Base-by-base conservation (phyloP, 2,888 invertebrate genomes). In the Rhogogaster chlorosoma region DNA sequence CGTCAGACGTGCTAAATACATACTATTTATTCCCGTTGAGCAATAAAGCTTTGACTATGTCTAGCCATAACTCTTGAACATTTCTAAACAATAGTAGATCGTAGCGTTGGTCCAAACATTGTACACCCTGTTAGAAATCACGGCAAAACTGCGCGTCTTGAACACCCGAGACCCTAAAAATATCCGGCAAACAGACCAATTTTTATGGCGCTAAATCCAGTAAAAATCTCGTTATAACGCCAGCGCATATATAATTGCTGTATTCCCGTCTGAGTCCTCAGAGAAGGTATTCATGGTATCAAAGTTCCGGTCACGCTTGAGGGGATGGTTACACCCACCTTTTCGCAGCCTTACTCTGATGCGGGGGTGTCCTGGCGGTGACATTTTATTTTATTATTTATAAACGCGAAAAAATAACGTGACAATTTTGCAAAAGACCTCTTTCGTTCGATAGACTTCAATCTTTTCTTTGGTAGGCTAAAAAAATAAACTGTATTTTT, bases 41-140 rank as follows among this genome's bases (percentile, higher is more conserved):
- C 49, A 70, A 83, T 83, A 83, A 83, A 83, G 67, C 83, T 32
- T 38, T 67, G 70, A 67, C 64, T 67, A 29, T 26, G 67, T 83
- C 83, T 67, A 83, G 83, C 22, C 64, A 83, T 83, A 83, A 83
- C 83, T 83, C 70, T 83, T 70, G 83, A 83, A 83, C 83, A 67
- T 67, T 83, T 83, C 83, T 49, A 83, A 83, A 83, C 83, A 83
- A 45, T 83, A 22, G 45, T 83, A 45, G 42, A 83, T 64, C 70
- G 64, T 12, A 67, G 67, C 67, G 45, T 26, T 6, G 42, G 18
- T 67, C 9, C 42, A 83, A 67, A 83, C 67, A 42, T 29, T 83
- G 22, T 45, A 80, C 61, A 80, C 80, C n/a, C 26, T 83, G 67
- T 70, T 67, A 29, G 64, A 83, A 70, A 32, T 83, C 67, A 29